These are phyloP conservation scores for Pandemis cinnamomeana DNA, from an alignment of 2,888 invertebrate genomes.

Conservation along the genomic window DNA sequence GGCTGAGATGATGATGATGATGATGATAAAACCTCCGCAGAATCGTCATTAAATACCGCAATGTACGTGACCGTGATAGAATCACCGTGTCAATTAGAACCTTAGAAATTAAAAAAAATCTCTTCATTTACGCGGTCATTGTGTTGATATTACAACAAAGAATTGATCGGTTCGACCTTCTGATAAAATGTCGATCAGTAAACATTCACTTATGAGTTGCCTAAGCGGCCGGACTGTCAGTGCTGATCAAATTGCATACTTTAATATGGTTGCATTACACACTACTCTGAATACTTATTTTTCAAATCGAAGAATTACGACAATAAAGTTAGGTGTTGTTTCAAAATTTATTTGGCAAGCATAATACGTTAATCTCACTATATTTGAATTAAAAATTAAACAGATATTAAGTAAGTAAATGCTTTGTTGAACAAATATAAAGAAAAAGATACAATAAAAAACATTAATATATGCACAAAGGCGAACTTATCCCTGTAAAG, in stretches of 20 bases:
- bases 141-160: slow-evolving; percentile 29
- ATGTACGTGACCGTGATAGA: not conserved
- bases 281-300: not conserved
- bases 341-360: not conserved
- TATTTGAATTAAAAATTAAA: no score
- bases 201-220: slow-evolving; percentile 34
- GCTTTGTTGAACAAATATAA: no score
- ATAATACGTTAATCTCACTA: not conserved
- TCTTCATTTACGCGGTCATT: slow-evolving; percentile 27
- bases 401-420: no score
- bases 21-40: not conserved
- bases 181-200: slow-evolving; percentile 35
- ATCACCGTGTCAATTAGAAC: not conserved
- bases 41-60: not conserved
- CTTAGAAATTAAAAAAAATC: slow-evolving; percentile 15
- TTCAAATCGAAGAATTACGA: not conserved
- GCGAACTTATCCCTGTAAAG: no score
- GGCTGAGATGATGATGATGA: no score
- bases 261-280: not conserved
- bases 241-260: slow-evolving; percentile 13
- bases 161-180: slow-evolving; percentile 39
- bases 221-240: slow-evolving; percentile 15
- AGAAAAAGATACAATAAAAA: no score
- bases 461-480: no score
- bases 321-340: not conserved